Conservation (phyloP, 2,888 invertebrate species). For the Agrotis segetum region DNA sequence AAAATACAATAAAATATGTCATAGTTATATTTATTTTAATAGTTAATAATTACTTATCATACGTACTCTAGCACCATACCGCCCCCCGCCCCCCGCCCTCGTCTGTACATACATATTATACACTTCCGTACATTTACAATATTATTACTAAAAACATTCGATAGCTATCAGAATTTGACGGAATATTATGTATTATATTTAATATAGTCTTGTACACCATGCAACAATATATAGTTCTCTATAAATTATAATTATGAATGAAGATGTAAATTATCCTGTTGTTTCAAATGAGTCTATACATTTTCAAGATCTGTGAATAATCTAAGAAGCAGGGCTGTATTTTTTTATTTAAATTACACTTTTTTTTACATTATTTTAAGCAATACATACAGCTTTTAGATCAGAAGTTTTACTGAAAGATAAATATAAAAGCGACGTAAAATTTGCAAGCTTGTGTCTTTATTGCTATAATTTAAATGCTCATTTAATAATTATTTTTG, state of each 20-base stretch:
- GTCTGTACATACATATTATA: constrained; percentile 52
- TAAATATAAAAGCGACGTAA: neutral
- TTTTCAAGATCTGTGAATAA: neutral
- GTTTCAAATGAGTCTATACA: neutral
- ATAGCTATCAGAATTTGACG: constrained; percentile 18
- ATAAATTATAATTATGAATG: neutral
- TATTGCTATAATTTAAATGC: no score
- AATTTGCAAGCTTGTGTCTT: neutral
- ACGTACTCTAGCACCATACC: constrained; percentile 68
- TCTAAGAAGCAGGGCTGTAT: neutral
- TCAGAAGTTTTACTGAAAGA: neutral
- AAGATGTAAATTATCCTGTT: no score
- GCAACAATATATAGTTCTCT: constrained; percentile 14
- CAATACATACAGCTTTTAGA: neutral
- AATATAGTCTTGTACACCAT: constrained; percentile 20
- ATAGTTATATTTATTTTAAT: constrained; percentile 61
- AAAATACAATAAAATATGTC: constrained; percentile 27
- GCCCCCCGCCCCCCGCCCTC: constrained; percentile 33
- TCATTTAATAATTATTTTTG: no score
- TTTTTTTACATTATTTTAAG: neutral
- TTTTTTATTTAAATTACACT: neutral
- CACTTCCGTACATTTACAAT: constrained; percentile 31
- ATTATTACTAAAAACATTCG: constrained; percentile 8
- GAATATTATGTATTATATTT: constrained; percentile 30
- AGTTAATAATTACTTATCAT: constrained; percentile 50